These are phyloP conservation scores for Vipera latastei DNA, from an alignment of 2,797 vertebrate genomes.

Conservation along the genomic window DNA sequence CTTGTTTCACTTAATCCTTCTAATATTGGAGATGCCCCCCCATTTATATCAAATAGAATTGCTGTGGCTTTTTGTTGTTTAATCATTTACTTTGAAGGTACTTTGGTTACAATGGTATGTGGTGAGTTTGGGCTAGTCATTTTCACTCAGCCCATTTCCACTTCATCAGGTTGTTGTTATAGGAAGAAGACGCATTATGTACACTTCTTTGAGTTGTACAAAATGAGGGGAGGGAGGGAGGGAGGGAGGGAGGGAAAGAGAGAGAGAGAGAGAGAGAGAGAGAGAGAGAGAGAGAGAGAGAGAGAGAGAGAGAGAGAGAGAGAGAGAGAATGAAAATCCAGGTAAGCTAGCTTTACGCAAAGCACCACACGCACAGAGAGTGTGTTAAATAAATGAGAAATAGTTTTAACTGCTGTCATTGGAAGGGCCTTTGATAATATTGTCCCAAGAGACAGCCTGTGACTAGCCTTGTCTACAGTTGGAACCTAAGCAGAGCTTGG, in stretches of 20 bases:
- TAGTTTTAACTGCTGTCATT: too few species aligned
- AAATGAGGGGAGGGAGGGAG: neutral
- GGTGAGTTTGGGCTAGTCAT: neutral
- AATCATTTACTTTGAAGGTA: neutral
- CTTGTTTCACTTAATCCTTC: neutral
- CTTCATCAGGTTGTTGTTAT: neutral
- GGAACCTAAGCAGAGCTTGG: neutral
- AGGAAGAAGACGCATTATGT: neutral
- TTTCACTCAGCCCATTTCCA: neutral
- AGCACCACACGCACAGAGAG: too few species aligned
- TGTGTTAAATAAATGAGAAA: too few species aligned
- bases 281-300: too few species aligned
- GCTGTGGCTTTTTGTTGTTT: neutral
- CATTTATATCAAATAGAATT: neutral
- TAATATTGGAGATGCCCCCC: neutral
- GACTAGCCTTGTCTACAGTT: neutral
- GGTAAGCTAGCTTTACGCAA: too few species aligned
- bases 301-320: too few species aligned
- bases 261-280: too few species aligned
- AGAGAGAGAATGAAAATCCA: too few species aligned
- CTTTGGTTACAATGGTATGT: neutral
- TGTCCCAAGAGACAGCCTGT: too few species aligned
- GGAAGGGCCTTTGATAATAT: too few species aligned
- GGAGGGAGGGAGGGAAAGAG: fast-evolving
- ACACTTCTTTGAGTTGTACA: too few species aligned